Evolutionary conservation across 1,140 invertebrate genomes (phyloP).

Genomic region (Lepidostoma basale): DNA sequence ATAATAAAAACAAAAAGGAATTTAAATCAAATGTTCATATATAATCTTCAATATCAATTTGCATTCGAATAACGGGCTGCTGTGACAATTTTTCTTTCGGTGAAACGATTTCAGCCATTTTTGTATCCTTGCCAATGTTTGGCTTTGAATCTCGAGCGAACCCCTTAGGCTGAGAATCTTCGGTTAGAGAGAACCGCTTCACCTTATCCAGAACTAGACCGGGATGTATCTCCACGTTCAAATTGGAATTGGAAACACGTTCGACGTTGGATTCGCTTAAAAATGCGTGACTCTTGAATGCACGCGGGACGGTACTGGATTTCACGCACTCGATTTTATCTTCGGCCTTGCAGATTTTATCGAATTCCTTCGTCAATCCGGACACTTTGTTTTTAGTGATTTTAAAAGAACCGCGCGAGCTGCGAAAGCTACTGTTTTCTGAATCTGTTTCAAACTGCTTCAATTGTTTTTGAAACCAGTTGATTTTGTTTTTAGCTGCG

Average conservation of each 20-base stretch:
- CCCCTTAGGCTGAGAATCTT: neutral
- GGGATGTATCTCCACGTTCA: conserved; percentile 47
- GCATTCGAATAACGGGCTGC: conserved; percentile 16
- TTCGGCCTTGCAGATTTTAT: neutral
- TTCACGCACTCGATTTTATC: neutral
- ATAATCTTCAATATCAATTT: conserved; percentile 34
- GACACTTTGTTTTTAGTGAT: conserved; percentile 25
- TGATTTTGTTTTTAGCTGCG: conserved; percentile 58
- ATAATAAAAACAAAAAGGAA: neutral
- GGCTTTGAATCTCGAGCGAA: neutral
- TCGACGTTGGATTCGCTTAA: neutral
- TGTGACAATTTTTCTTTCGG: neutral
- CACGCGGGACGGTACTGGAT: conserved; percentile 29
- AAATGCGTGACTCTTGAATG: conserved; percentile 25
- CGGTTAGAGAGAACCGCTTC: conserved; percentile 52
- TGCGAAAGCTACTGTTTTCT: conserved; percentile 49
- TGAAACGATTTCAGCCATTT: neutral
- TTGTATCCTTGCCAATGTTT: neutral
- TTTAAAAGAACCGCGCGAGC: conserved; percentile 46
- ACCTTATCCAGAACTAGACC: conserved; percentile 58
- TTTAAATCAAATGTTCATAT: conserved; percentile 6
- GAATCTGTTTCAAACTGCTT: conserved; percentile 51
- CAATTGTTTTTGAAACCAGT: conserved; percentile 60
- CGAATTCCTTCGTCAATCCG: conserved; percentile 35
- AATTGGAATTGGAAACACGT: neutral